These are phyloP conservation scores for Caligus rogercresseyi DNA, from an alignment of 1,140 invertebrate species.

Conservation along the genomic window DNA sequence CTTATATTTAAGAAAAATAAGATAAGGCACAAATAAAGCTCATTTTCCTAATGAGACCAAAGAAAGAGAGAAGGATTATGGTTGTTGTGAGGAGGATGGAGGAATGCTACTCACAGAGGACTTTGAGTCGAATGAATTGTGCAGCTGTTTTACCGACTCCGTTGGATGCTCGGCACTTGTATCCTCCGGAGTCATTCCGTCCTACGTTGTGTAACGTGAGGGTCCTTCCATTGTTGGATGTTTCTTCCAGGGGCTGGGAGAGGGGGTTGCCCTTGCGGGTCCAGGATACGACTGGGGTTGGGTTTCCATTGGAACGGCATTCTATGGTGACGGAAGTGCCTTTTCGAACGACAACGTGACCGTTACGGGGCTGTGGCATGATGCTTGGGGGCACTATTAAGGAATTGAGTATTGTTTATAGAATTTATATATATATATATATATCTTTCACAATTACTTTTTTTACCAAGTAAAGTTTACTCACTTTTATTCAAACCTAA, in stretches of 20 bases:
- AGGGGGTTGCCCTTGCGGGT: not conserved
- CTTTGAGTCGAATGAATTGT: not conserved
- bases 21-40: not conserved
- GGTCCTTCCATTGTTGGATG: constrained; percentile 1
- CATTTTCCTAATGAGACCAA: not conserved
- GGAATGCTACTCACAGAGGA: constrained; percentile 8
- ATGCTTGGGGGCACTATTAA: constrained; percentile 9
- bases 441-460: too few species aligned
- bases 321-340: constrained; percentile 22
- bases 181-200: constrained; percentile 3
- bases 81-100: too few species aligned
- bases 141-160: not conserved
- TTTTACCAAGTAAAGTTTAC: too few species aligned
- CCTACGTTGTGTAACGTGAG: constrained; percentile 10
- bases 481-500: too few species aligned
- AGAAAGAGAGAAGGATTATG: too few species aligned
- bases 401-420: not conserved
- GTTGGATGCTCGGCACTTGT: constrained; percentile 1
- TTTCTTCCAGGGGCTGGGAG: not conserved
- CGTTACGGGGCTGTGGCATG: not conserved
- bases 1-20: not conserved
- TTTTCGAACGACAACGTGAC: constrained; percentile 19
- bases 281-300: constrained; percentile 24
- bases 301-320: constrained; percentile 23
- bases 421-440: too few species aligned